phyloP scores from a whole-genome alignment of 2,113 vertebrate species.

The Tupaia tana region DNA sequence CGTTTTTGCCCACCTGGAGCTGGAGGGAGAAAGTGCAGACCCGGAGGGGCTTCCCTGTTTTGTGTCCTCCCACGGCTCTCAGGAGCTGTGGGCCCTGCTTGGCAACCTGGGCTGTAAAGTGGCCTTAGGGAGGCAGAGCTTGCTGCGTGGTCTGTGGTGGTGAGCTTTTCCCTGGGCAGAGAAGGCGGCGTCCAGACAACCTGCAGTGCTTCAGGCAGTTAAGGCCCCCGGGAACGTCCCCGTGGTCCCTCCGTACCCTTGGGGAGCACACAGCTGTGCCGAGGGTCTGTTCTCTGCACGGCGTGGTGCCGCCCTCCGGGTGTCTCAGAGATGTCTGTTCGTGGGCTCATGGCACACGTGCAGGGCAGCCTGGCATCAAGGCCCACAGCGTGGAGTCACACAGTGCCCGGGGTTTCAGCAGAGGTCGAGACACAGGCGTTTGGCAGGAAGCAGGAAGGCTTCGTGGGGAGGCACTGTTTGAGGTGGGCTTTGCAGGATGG shows the following conservation, averaged over 20 bases:
- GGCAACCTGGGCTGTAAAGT: not conserved
- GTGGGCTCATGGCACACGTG: not conserved
- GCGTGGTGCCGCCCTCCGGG: not conserved
- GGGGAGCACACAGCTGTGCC: not conserved
- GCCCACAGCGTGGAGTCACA: not conserved
- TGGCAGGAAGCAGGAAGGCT: not conserved
- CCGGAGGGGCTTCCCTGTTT: not conserved
- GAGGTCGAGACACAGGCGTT: not conserved
- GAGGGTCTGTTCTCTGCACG: not conserved
- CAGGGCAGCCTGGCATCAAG: no score
- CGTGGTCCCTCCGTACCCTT: not conserved
- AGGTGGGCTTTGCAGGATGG: not conserved
- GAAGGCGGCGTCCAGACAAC: not conserved
- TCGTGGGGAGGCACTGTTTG: not conserved
- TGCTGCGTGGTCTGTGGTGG: rapidly evolving
- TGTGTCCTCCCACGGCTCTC: not conserved
- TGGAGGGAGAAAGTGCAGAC: no score
- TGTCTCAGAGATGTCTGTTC: not conserved
- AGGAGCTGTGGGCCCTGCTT: not conserved
- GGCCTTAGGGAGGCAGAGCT: not conserved
- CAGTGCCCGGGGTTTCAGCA: not conserved
- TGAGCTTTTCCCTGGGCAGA: not conserved
- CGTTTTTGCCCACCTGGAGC: not conserved
- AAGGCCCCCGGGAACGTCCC: not conserved
- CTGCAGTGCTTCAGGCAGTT: not conserved